Base-by-base conservation (phyloP, 1,140 invertebrate genomes). In the Battus philenor region DNA sequence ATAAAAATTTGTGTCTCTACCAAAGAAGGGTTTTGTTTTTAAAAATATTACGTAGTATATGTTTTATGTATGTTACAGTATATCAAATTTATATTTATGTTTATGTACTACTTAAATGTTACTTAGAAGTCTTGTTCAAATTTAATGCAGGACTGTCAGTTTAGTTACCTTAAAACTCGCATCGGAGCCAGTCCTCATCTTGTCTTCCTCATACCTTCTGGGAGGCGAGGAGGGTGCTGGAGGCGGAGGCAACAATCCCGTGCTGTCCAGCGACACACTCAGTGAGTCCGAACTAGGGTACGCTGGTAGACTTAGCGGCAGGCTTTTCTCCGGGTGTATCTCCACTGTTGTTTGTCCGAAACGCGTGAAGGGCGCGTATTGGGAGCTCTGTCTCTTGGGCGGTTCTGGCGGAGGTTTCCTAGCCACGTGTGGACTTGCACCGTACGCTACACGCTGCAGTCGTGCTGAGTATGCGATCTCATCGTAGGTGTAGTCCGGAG, bases 361-460 rank as follows among this genome's bases (percentile, higher is more conserved):
- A 32, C 88, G 74, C 0, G 55, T 84, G 75, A 86, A 88, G 57
- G 68, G 86, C 50, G 54, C 87, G 80, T 79, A 89, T 47, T 85
- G 81, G 0, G 89, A 89, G 56, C 89, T 91, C 52, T 92, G 91
- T 2, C 95, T 87, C 61, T 96, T 93, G 1, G 95, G 95, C 1
- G 95, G 95, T 30, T 95, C 94, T 0, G 95, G 95, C 6, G 95
- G 95, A 12, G 91, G 88, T 65, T 92, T 92, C 54, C 93, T 91
- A 9, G 89, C 88, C 45, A 90, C 90, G 72, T 90, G 85, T 0
- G 90, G 90, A 67, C 90, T 90, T 7, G 77, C 88, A 0, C 82
- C 85, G 55, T 86, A 86, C 1, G 81, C 80, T 7, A 81, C 80
- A 43, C 82, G 72, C 39, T 86, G 81, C 36, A 80, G 43, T 10